Conservation (phyloP, 2,888 invertebrate genomes). For the Papilio demoleus region DNA sequence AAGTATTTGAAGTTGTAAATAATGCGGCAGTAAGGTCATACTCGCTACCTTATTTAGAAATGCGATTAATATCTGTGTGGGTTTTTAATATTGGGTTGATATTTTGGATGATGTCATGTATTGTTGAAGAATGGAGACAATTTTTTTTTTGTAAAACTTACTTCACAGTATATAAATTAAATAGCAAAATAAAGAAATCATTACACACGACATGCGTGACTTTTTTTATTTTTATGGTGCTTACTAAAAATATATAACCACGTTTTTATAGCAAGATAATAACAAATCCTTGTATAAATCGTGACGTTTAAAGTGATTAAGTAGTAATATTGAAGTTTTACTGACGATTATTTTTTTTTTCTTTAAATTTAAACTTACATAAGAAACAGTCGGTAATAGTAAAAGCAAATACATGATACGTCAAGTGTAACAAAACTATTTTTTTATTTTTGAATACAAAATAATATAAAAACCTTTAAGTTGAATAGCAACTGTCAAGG, state of each 20-base stretch:
- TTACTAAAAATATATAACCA: not conserved
- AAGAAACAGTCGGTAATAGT: too few relatives aligned
- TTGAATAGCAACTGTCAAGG: conserved; percentile 8
- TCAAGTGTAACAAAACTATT: not conserved
- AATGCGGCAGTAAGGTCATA: not conserved
- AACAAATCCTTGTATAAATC: not conserved
- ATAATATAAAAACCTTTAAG: not conserved
- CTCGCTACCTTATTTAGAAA: conserved; percentile 12
- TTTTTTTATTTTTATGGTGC: not conserved
- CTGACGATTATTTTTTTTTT: too few relatives aligned
- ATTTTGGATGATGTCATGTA: not conserved
- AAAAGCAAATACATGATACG: too few relatives aligned
- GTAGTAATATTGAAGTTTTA: too few relatives aligned
- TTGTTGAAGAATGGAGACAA: not conserved
- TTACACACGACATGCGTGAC: not conserved
- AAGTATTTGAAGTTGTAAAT: not conserved
- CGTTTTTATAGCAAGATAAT: not conserved
- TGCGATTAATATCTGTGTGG: conserved; percentile 12
- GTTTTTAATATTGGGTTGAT: not conserved
- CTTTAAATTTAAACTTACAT: too few relatives aligned
- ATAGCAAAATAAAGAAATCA: not conserved
- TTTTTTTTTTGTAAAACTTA: not conserved
- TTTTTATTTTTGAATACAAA: not conserved
- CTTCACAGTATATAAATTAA: not conserved
- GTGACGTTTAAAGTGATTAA: not conserved